Percentiles rank a stretch among this genome's conserved stretches.
Evolutionary conservation across 2,113 vertebrate species (phyloP).

Genomic region (Dicrurus megarhynchus): DNA sequence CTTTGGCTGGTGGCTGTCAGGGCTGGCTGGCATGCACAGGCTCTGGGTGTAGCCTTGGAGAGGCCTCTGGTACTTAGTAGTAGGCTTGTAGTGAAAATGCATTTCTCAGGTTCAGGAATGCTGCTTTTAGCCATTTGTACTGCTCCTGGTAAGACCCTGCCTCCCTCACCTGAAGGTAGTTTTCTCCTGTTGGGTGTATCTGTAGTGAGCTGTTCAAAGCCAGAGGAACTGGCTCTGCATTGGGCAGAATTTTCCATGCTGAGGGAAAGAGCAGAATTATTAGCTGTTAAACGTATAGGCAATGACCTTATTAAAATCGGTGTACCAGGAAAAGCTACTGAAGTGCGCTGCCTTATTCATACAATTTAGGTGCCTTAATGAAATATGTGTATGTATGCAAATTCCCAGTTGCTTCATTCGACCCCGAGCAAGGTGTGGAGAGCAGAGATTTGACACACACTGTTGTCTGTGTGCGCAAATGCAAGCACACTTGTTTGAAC

Average conservation of each 20-base stretch:
- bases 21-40: neutral
- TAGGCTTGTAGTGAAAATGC: neutral
- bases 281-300: neutral
- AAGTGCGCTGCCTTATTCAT: neutral
- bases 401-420: neutral
- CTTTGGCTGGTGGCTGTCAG: neutral
- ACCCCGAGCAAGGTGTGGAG: neutral
- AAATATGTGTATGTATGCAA: neutral
- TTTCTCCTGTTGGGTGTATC: neutral
- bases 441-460: neutral
- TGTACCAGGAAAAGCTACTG: neutral
- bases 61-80: neutral
- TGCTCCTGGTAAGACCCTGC: neutral
- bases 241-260: neutral
- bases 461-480: neutral
- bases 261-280: neutral
- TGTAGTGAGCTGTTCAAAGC: neutral
- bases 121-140: neutral
- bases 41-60: neutral
- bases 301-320: neutral
- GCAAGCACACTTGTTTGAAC: neutral
- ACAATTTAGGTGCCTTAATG: neutral
- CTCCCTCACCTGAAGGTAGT: neutral
- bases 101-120: neutral
- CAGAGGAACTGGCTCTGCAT: fast-evolving